Evolutionary conservation across 2,888 invertebrate genomes (phyloP).

Genomic region (Nowickia ferox): DNA sequence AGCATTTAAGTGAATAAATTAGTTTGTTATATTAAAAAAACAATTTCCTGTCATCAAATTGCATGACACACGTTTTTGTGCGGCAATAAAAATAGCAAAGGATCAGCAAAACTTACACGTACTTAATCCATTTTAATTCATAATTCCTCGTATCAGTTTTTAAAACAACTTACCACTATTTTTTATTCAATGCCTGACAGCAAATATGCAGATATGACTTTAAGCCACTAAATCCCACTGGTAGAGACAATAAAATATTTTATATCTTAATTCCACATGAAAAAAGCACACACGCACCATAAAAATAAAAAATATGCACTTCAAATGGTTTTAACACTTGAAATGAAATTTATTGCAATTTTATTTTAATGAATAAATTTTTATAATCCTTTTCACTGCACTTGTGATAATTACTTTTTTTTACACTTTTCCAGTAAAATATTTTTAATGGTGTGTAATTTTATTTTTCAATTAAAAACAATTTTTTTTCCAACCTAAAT

Average conservation of each 20-base stretch:
- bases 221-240: constrained; percentile 58
- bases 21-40: neutral
- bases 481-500: neutral
- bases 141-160: constrained; percentile 25
- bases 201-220: constrained; percentile 39
- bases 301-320: constrained; percentile 24
- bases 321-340: constrained; percentile 33
- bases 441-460: constrained; percentile 6
- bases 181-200: constrained; percentile 28
- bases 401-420: constrained; percentile 37
- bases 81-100: constrained; percentile 3
- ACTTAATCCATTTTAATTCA: constrained; percentile 45
- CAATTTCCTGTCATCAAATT: constrained; percentile 4
- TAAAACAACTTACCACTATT: constrained; percentile 46
- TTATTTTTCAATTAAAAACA: constrained; percentile 21
- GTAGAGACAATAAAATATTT: constrained; percentile 35
- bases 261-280: neutral
- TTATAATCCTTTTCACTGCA: constrained; percentile 2
- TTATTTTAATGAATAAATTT: constrained; percentile 34
- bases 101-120: constrained; percentile 21
- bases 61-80: neutral
- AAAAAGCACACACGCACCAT: neutral
- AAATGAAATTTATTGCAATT: constrained; percentile 41
- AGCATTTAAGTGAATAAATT: neutral
- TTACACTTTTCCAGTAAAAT: neutral